Evolutionary conservation across 1,140 invertebrate genomes (phyloP).

Genomic region (Ectropis grisescens): DNA sequence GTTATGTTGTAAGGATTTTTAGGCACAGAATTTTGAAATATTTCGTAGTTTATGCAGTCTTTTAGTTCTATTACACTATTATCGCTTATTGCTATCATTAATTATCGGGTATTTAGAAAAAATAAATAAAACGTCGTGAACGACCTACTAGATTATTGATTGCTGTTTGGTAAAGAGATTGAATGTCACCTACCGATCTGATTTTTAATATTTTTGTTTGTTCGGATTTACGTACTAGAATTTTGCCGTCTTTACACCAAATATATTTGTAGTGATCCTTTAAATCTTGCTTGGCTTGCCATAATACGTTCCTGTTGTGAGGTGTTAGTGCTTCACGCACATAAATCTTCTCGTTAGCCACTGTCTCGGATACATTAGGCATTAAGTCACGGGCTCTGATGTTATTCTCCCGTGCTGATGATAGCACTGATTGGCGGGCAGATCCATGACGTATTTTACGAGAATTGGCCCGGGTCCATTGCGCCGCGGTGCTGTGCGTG

Average conservation of each 20-base stretch:
- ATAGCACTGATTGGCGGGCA: neutral
- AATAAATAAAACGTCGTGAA: no score
- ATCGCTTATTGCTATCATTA: no score
- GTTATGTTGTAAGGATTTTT: no score
- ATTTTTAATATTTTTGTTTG: no score
- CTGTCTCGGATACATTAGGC: neutral
- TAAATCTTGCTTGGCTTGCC: neutral
- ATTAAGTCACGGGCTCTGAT: neutral
- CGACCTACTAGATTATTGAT: no score
- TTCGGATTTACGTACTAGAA: neutral
- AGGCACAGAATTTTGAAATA: no score
- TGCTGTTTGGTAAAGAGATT: no score
- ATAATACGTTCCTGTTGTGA: constrained; percentile 7
- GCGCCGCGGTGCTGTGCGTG: neutral
- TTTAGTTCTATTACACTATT: no score
- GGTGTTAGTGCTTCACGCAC: constrained; percentile 8
- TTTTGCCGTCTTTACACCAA: constrained; percentile 4
- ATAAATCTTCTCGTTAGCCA: constrained; percentile 4
- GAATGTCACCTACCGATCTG: no score
- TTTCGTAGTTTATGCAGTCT: no score
- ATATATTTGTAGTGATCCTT: constrained; percentile 8
- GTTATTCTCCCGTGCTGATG: neutral
- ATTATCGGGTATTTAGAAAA: no score
- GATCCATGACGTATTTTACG: no score
- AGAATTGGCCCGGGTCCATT: neutral